A percentile compares a stretch with the other conserved stretches of the same genome.
Conservation (phyloP, 92 coral and sea anemone species). For the Bergia sp. region DNA sequence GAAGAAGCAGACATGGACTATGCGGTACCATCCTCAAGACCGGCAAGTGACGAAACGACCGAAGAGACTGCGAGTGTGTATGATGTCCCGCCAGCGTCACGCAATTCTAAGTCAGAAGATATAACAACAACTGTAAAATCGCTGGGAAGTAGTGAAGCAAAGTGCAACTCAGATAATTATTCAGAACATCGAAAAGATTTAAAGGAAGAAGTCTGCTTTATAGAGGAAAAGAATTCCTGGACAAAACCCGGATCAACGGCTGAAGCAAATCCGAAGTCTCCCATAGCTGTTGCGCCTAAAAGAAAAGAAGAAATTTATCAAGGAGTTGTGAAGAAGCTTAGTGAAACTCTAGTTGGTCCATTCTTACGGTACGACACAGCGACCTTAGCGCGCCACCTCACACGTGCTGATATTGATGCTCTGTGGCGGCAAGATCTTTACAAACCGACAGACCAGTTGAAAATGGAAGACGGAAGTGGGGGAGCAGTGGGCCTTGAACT, state of each 20-base stretch:
- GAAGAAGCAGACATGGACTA: slow-evolving; percentile 50
- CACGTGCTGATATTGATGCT: slow-evolving; percentile 79
- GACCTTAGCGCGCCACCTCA: slow-evolving; percentile 90
- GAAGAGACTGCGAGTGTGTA: slow-evolving; percentile 15
- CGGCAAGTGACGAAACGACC: slow-evolving; percentile 27
- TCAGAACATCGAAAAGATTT: background rate
- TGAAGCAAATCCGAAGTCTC: slow-evolving; percentile 4
- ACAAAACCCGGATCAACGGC: background rate
- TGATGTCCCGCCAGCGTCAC: slow-evolving; percentile 58
- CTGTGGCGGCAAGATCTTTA: slow-evolving; percentile 76
- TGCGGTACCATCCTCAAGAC: slow-evolving; percentile 62
- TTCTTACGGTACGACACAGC: slow-evolving; percentile 70
- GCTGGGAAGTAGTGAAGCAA: background rate
- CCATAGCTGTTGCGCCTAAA: background rate
- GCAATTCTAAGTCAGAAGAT: slow-evolving; percentile 1
- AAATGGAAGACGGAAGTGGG: slow-evolving; percentile 73
- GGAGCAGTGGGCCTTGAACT: slow-evolving; percentile 88
- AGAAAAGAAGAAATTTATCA: slow-evolving; percentile 62
- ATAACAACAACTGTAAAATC: background rate
- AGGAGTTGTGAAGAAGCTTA: slow-evolving; percentile 77
- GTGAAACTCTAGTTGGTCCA: slow-evolving; percentile 68
- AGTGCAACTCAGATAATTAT: background rate
- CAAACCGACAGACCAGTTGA: slow-evolving; percentile 56
- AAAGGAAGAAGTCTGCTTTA: background rate
- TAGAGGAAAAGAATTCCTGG: background rate